Conservation (phyloP, 2,888 invertebrate genomes). For the Netelia fuscicornis region DNA sequence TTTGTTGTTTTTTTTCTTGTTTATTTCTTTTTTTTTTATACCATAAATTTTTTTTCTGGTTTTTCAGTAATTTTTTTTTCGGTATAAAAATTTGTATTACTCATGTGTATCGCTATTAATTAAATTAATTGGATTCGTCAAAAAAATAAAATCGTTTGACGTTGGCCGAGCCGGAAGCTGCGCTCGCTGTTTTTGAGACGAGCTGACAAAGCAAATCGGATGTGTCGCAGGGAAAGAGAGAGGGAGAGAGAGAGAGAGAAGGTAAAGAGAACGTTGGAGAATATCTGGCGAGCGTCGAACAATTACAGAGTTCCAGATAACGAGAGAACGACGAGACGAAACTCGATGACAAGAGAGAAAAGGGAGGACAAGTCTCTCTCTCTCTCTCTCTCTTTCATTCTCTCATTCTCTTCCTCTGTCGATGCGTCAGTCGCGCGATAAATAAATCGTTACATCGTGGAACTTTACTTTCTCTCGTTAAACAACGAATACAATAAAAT, state of each 20-base stretch:
- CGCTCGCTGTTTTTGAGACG: slow-evolving; percentile 30
- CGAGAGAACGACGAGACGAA: neutral
- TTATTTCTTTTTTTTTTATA: too few relatives aligned
- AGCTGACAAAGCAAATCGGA: slow-evolving; percentile 45
- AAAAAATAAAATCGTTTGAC: slow-evolving; percentile 10
- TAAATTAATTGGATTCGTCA: neutral
- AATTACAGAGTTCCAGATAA: slow-evolving; percentile 29
- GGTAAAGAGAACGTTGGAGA: neutral
- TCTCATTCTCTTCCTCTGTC: neutral
- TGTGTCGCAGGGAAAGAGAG: slow-evolving; percentile 14
- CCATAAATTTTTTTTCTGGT: too few relatives aligned
- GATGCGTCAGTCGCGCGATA: slow-evolving; percentile 38
- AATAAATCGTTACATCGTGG: slow-evolving; percentile 38
- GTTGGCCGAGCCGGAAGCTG: neutral
- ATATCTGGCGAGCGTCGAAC: slow-evolving; percentile 46
- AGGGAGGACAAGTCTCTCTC: neutral
- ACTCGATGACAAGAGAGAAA: slow-evolving; percentile 4
- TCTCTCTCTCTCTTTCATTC: too few relatives aligned
- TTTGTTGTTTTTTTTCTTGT: too few relatives aligned
- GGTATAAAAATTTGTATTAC: neutral
- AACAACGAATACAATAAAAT: slow-evolving; percentile 19
- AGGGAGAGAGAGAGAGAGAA: neutral
- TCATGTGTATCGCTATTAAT: neutral
- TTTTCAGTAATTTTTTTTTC: too few relatives aligned
- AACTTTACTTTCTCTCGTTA: neutral